phyloP scores from a whole-genome alignment of 2,888 invertebrate species.

The Listrodromus nycthemerus region DNA sequence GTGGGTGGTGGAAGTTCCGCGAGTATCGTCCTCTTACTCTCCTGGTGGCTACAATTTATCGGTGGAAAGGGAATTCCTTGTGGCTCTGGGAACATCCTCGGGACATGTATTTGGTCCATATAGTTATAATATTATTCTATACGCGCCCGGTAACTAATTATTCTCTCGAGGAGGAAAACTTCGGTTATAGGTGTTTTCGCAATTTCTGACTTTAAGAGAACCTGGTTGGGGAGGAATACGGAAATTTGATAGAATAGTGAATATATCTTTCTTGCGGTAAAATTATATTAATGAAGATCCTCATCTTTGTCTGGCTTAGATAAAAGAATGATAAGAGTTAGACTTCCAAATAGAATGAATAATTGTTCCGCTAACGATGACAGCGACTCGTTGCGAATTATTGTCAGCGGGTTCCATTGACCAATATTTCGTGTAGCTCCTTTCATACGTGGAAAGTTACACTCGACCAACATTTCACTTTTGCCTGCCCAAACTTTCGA shows the following conservation, averaged over 20 bases:
- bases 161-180: not conserved
- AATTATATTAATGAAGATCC: conserved; percentile 9
- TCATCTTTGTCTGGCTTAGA: not conserved
- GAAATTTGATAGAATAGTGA: not conserved
- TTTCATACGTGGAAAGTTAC: conserved; percentile 21
- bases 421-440: conserved; percentile 39
- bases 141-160: conserved; percentile 1
- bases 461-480: conserved; percentile 27
- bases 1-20: conserved; percentile 54
- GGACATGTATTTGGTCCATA: conserved; percentile 12
- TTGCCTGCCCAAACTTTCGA: conserved; percentile 10
- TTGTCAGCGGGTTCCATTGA: conserved; percentile 43
- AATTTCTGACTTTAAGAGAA: not conserved
- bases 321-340: not conserved
- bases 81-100: conserved; percentile 52
- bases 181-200: not conserved
- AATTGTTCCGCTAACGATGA: not conserved
- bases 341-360: not conserved
- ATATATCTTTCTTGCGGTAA: not conserved
- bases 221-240: not conserved
- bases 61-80: conserved; percentile 54
- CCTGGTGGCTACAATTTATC: conserved; percentile 7
- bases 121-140: conserved; percentile 18
- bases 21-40: conserved; percentile 52
- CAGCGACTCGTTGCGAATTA: conserved; percentile 17